Evolutionary conservation across 2,888 invertebrate genomes (phyloP).

Genomic region (Hofmannophila pseudospretella): DNA sequence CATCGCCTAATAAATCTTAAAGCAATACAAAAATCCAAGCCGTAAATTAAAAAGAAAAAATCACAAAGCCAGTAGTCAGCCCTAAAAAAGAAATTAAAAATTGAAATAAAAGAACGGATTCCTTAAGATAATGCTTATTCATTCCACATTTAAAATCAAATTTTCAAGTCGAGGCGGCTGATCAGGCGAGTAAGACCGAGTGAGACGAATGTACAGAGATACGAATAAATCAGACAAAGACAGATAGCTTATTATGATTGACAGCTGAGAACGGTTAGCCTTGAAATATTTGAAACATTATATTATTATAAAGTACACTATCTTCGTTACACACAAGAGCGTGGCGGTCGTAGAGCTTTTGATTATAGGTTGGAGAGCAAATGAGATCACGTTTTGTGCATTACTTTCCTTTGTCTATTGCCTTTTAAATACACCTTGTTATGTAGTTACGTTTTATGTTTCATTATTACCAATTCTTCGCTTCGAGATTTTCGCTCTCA

Average conservation of each 20-base stretch:
- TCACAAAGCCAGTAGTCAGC: conserved; percentile 61
- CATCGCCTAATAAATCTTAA: conserved; percentile 64
- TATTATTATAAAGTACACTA: conserved; percentile 78
- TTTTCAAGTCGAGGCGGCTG: conserved; percentile 70
- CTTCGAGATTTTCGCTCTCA: no score
- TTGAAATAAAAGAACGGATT: conserved; percentile 74
- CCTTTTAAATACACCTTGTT: conserved; percentile 13
- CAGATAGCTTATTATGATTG: conserved; percentile 75
- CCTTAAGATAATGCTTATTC: conserved; percentile 77
- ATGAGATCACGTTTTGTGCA: conserved; percentile 7
- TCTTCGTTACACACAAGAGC: conserved; percentile 60
- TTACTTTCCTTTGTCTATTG: conserved; percentile 10
- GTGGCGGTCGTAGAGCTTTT: conserved; percentile 44
- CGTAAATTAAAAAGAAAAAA: conserved; percentile 56
- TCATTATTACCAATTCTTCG: not conserved
- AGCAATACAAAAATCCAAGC: conserved; percentile 45
- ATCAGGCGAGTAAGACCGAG: conserved; percentile 55
- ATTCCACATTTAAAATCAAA: conserved; percentile 78
- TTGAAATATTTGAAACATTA: conserved; percentile 79
- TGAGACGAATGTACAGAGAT: conserved; percentile 41
- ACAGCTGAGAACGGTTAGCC: conserved; percentile 78
- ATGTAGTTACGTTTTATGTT: not conserved
- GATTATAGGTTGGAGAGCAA: conserved; percentile 13
- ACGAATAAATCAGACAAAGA: conserved; percentile 57
- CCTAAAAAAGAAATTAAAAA: conserved; percentile 72